Percentiles rank a stretch among this genome's conserved stretches.
Conservation (phyloP, 2,113 vertebrate genomes). For the Python bivittatus region DNA sequence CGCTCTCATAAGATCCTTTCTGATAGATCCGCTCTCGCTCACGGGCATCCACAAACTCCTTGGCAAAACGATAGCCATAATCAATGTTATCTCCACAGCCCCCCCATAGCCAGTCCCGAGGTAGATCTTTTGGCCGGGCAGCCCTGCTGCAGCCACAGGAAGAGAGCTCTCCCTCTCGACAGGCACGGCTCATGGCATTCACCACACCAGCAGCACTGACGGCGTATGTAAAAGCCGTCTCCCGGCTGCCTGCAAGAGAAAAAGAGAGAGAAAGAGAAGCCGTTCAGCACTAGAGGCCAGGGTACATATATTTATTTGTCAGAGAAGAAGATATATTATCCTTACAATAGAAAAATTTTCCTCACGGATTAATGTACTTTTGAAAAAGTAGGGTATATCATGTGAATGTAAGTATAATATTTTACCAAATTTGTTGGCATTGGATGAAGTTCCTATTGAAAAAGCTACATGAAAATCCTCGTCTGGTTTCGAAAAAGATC, state of each 20-base stretch:
- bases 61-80: constrained; percentile 96
- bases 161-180: constrained; percentile 94
- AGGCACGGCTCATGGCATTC: constrained; percentile 95
- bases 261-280: background rate
- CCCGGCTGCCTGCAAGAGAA: constrained; percentile 85
- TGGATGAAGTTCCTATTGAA: background rate
- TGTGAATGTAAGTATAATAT: constrained; percentile 9
- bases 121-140: constrained; percentile 90
- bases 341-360: background rate
- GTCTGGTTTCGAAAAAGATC: constrained; percentile 8
- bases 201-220: constrained; percentile 96
- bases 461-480: background rate
- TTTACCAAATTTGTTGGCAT: constrained; percentile 39
- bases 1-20: constrained; percentile 88
- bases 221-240: constrained; percentile 95
- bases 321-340: background rate
- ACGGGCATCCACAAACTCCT: constrained; percentile 95
- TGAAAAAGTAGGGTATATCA: constrained; percentile 15
- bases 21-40: constrained; percentile 92
- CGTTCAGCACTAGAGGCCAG: background rate
- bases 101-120: constrained; percentile 98
- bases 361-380: constrained; percentile 38
- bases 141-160: constrained; percentile 96
- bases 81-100: constrained; percentile 97
- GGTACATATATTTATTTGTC: background rate